These are phyloP conservation scores for Cremastobaeus sp. DNA, from an alignment of 2,888 invertebrate species.

Conservation along the genomic window DNA sequence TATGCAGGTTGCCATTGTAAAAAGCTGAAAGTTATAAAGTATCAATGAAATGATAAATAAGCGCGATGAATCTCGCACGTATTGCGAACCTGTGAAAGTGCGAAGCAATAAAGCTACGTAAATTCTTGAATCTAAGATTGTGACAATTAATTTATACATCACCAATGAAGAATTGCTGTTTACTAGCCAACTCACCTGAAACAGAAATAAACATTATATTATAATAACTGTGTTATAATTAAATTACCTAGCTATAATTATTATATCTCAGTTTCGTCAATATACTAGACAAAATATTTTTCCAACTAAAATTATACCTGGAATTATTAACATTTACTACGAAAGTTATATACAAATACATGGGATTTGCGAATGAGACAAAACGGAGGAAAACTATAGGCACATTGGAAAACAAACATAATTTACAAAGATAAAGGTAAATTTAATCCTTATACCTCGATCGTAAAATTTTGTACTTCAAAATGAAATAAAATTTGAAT, in stretches of 20 bases:
- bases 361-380: too few relatives aligned
- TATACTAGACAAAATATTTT: too few relatives aligned
- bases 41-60: slow-evolving; percentile 51
- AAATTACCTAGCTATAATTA: too few relatives aligned
- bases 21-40: slow-evolving; percentile 59
- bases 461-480: too few relatives aligned
- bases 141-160: slow-evolving; percentile 41
- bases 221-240: not conserved
- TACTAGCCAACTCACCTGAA: slow-evolving; percentile 49
- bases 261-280: too few relatives aligned
- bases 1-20: slow-evolving; percentile 36
- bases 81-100: slow-evolving; percentile 38
- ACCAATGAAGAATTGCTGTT: slow-evolving; percentile 32
- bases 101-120: slow-evolving; percentile 43
- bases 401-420: not conserved
- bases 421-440: too few relatives aligned
- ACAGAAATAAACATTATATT: slow-evolving; percentile 41
- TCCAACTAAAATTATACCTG: too few relatives aligned
- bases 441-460: too few relatives aligned
- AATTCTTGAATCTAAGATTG: slow-evolving; percentile 18
- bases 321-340: not conserved
- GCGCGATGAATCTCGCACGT: slow-evolving; percentile 33
- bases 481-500: too few relatives aligned
- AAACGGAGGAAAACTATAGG: not conserved
- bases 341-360: not conserved